These are phyloP conservation scores for Astur gentilis DNA, from an alignment of 2,113 vertebrate genomes.

Conservation along the genomic window DNA sequence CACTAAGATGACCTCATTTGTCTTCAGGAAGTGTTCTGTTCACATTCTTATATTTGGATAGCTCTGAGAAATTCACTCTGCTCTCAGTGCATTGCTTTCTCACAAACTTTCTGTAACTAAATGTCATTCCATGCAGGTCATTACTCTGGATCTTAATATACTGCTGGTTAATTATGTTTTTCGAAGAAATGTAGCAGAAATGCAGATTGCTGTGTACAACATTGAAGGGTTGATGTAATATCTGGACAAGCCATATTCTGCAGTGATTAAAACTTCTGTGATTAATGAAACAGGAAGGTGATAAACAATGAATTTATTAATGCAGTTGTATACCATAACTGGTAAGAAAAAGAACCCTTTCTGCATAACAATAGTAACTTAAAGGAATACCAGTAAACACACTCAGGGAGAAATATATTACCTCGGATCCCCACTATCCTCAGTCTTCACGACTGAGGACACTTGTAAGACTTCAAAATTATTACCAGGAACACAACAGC, in stretches of 20 bases:
- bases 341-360: not conserved
- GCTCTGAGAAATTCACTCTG: not conserved
- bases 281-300: not conserved
- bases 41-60: not conserved
- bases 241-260: not conserved
- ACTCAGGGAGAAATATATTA: not conserved
- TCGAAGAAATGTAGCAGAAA: not conserved
- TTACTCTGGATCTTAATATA: not conserved
- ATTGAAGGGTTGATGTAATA: not conserved
- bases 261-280: not conserved
- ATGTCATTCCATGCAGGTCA: not conserved
- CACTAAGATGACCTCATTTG: slow-evolving; percentile 13
- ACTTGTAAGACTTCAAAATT: not conserved
- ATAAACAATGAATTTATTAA: not conserved
- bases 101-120: not conserved
- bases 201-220: not conserved
- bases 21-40: slow-evolving; percentile 19
- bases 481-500: not conserved
- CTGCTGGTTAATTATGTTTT: not conserved
- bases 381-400: not conserved
- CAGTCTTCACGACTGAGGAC: not conserved
- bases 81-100: not conserved
- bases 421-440: not conserved
- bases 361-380: not conserved
- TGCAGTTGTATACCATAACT: not conserved